Evolutionary conservation across 2,888 invertebrate species (phyloP), one percentile per base, ranked within the genome.

Genomic region (Galerucella nymphaeae): DNA sequence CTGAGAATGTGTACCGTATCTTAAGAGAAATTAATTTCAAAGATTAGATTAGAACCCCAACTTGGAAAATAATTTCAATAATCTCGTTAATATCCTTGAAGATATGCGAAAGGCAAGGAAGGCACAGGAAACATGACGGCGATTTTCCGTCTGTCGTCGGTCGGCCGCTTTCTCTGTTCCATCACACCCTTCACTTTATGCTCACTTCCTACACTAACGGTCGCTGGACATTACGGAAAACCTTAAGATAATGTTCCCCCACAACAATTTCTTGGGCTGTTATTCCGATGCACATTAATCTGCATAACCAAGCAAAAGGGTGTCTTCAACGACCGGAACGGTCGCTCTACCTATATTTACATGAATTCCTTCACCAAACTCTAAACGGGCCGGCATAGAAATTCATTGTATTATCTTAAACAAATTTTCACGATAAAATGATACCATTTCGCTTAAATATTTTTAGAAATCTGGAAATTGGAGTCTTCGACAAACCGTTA

Each of bases 271-370:
- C 86, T 86, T 85, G 82, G 79, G 82, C 84, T 85, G 86, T 71
- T 74, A 70, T 66, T 84, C 83, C 86, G 84, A 84, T 84, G 84
- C 85, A 85, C 85, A 86, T 86, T 86, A 86, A 85, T 85, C 83
- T 85, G 84, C 84, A 85, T 84, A 83, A 83, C 80, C 75, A 81
- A 76, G 75, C 77, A 70, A 78, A 80, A 80, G 80, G 78, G 79
- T 73, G 76, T 75, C 77, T 76, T 83, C 82, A 84, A 84, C 85
- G 83, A 83, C 84, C 84, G 83, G 84, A 85, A 85, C 71, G 76
- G 74, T 61, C 14, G 20, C 66, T 65, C 70, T 74, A 78, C 76
- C 76, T 76, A 75, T 50, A 69, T 64, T 63, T 64, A 70, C 77
- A 76, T 69, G 77, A 77, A 77, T 78, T 75, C 57, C 66, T 63